phyloP scores from a whole-genome alignment of 2,888 invertebrate genomes.

The Sarcophaga caerulescens region DNA sequence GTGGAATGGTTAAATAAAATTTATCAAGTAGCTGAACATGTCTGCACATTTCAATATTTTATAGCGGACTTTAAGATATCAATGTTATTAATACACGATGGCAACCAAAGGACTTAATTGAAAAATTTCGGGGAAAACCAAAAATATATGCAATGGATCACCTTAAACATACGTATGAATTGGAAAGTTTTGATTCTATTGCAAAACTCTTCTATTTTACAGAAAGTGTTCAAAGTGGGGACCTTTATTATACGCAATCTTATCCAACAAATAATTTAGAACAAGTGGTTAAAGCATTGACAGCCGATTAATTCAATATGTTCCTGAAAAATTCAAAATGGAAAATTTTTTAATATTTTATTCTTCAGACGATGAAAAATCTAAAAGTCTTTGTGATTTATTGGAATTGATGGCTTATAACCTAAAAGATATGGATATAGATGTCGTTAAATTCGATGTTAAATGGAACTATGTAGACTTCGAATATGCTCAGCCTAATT shows the following conservation, averaged over 20 bases:
- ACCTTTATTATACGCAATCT: constrained; percentile 27
- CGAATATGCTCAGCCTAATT: constrained; percentile 10
- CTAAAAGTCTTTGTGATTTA: neutral
- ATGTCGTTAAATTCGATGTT: constrained; percentile 17
- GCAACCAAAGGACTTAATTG: constrained; percentile 32
- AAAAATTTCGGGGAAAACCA: neutral
- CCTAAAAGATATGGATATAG: neutral
- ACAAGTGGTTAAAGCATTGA: constrained; percentile 46
- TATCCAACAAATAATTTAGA: neutral
- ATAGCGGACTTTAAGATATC: constrained; percentile 55
- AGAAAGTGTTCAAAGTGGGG: constrained; percentile 38
- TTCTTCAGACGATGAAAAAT: constrained; percentile 11
- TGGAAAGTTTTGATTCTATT: constrained; percentile 3
- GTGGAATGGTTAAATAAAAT: constrained; percentile 42
- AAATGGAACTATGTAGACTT: constrained; percentile 24
- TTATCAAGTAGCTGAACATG: constrained; percentile 44
- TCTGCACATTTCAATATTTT: constrained; percentile 32
- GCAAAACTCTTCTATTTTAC: constrained; percentile 50
- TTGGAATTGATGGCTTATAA: constrained; percentile 1
- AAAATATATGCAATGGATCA: constrained; percentile 24
- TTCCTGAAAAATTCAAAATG: constrained; percentile 23
- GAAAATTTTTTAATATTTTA: constrained; percentile 51
- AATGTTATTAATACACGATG: constrained; percentile 54
- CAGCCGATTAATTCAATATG: constrained; percentile 28
- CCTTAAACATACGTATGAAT: neutral